Evolutionary conservation across 1,140 invertebrate genomes (phyloP), one percentile per base, ranked within the genome.

Genomic region (Saccostrea cuccullata): DNA sequence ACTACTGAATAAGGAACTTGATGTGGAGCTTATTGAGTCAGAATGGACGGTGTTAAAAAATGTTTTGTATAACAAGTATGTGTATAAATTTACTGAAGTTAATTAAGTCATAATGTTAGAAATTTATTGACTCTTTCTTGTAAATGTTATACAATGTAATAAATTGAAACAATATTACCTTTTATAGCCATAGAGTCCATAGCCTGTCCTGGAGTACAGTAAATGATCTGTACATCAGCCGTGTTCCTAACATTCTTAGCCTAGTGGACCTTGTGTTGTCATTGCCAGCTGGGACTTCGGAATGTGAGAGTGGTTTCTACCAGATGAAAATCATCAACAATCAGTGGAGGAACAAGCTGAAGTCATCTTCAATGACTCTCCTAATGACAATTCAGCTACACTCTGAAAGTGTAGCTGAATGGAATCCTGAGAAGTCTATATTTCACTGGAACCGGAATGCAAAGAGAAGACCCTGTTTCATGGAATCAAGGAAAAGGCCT

Each of bases 291-390:
- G 85, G 85, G 47, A 86, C 85, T 9, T 86, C 85, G 4, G 85
- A 86, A 55, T 86, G 85, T 86, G 85, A 86, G 23, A 86, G 85
- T 30, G 85, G 85, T n/a, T 86, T 67, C 23, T 86, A n/a, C 20
- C 60, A 86, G 47, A 86, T 86, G 85, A 86, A 86, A 86, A 86
- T 70, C 26, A 73, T 73, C 30, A 70, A 86, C 47, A 86, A 23
- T 60, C 4, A 55, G 20, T 86, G 64, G 60, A 6, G 60, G 40
- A 86, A 86, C 67, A 86, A 70, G 30, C 85, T 70, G 26, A 86
- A 86, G 40, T 23, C 36, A 67, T 30, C 55, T 17, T 85, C 84
- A 64, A 85, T 85, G 56, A 85, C 84, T 30, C 56, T 85, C 30
- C 56, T 64, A 12, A 85, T 85, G 84, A 84, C 84, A 60, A 85